A percentile compares a stretch with the other conserved stretches of the same genome.
Conservation (phyloP, 2,797 vertebrate species). For the Liasis olivaceus region DNA sequence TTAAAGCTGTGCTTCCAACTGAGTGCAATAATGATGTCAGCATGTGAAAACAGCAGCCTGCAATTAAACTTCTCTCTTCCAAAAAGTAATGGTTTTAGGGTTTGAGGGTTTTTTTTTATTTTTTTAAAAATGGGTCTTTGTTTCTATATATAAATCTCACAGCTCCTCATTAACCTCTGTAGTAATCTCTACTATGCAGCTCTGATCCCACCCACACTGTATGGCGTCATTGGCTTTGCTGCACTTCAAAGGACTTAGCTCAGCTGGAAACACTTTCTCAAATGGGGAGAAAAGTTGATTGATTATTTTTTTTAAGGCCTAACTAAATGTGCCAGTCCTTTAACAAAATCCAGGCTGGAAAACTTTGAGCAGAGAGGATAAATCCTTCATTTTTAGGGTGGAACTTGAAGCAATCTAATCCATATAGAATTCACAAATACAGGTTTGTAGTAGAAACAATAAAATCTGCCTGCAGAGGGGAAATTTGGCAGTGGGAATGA, state of each 20-base stretch:
- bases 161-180: slow-evolving; percentile 28
- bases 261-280: slow-evolving; percentile 51
- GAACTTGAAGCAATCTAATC: not conserved
- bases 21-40: not conserved
- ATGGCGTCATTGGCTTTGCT: slow-evolving; percentile 4
- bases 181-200: slow-evolving; percentile 17
- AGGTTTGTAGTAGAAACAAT: too few species aligned
- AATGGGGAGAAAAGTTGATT: slow-evolving; percentile 29
- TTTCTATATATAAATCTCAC: slow-evolving; percentile 38
- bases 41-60: not conserved
- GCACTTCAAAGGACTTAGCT: slow-evolving; percentile 44
- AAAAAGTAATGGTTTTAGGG: not conserved
- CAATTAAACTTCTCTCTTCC: slow-evolving; percentile 13
- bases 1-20: not conserved
- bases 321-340: slow-evolving; percentile 12
- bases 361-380: not conserved
- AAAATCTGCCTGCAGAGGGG: not conserved
- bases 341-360: slow-evolving; percentile 15
- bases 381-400: slow-evolving; percentile 20
- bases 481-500: not conserved
- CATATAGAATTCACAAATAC: not conserved
- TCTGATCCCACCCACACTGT: slow-evolving; percentile 16
- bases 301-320: slow-evolving; percentile 11
- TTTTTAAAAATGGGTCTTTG: slow-evolving; percentile 1
- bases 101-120: not conserved